A percentile compares a stretch with the other conserved stretches of the same genome.
Conservation (phyloP, 2,797 vertebrate genomes). For the Siniperca undulata region DNA sequence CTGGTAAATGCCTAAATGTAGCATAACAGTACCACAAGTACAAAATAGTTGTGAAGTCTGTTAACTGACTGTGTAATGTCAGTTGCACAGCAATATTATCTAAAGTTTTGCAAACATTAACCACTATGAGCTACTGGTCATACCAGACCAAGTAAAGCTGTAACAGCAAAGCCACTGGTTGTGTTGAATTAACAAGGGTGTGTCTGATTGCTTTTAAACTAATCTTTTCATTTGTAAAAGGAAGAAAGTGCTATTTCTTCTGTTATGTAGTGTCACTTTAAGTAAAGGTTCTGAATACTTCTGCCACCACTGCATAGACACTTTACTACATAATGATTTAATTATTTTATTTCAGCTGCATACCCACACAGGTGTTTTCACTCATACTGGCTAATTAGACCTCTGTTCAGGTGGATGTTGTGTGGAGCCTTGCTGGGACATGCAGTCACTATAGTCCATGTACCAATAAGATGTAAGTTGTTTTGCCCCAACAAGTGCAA, state of each 20-base stretch:
- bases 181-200: neutral
- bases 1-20: no score
- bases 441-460: neutral
- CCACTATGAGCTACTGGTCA: neutral
- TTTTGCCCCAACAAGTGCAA: slow-evolving; percentile 21
- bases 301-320: neutral
- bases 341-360: neutral
- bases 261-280: neutral
- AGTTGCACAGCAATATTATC: neutral
- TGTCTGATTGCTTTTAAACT: neutral
- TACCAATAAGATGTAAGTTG: neutral
- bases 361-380: neutral
- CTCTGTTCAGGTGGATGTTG: neutral
- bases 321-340: neutral
- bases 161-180: neutral
- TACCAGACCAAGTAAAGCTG: neutral
- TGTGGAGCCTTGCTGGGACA: neutral
- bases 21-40: no score
- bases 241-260: neutral
- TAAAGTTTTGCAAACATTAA: neutral
- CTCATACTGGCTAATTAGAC: neutral
- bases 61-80: neutral
- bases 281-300: neutral
- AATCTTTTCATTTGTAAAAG: neutral
- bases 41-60: no score